Conservation (phyloP, 2,797 vertebrate genomes). For the Bovichtus diacanthus region DNA sequence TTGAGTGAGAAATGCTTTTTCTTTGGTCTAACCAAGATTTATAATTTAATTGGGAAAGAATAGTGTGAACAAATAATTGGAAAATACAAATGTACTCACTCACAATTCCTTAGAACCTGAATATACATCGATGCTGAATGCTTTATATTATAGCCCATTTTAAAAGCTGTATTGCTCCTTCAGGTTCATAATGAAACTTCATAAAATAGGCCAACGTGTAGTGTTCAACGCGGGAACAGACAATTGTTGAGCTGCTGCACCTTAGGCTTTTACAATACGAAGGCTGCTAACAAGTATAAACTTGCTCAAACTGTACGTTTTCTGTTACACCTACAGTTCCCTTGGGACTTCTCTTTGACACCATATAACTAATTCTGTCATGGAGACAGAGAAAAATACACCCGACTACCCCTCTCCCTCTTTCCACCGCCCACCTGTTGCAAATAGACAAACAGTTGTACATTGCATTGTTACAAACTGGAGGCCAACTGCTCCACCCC, state of each 20-base stretch:
- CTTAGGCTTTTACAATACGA: slow-evolving; percentile 32
- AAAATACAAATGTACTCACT: not conserved
- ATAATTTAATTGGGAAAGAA: not conserved
- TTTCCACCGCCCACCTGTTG: slow-evolving; percentile 79
- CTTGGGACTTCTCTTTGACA: slow-evolving; percentile 52
- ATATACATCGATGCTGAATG: not conserved
- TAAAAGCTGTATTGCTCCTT: not conserved
- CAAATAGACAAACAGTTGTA: slow-evolving; percentile 78
- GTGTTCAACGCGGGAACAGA: slow-evolving; percentile 10
- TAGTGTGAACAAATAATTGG: not conserved
- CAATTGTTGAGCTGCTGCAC: slow-evolving; percentile 34
- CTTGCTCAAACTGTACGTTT: slow-evolving; percentile 35
- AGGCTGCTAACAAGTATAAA: slow-evolving; percentile 48
- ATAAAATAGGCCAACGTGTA: slow-evolving; percentile 3
- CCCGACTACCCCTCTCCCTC: slow-evolving; percentile 55
- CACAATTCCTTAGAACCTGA: not conserved
- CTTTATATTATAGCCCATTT: not conserved
- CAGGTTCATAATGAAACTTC: not conserved
- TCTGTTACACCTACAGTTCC: slow-evolving; percentile 27
- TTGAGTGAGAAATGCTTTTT: not conserved
- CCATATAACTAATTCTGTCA: slow-evolving; percentile 71
- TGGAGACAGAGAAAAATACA: slow-evolving; percentile 79
- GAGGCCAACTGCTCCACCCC: slow-evolving; percentile 58
- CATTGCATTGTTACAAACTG: slow-evolving; percentile 78
- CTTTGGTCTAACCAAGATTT: not conserved